Evolutionary conservation across 1,140 invertebrate genomes (phyloP), one percentile per base, ranked within the genome.

Genomic region (Musca vetustissima): DNA sequence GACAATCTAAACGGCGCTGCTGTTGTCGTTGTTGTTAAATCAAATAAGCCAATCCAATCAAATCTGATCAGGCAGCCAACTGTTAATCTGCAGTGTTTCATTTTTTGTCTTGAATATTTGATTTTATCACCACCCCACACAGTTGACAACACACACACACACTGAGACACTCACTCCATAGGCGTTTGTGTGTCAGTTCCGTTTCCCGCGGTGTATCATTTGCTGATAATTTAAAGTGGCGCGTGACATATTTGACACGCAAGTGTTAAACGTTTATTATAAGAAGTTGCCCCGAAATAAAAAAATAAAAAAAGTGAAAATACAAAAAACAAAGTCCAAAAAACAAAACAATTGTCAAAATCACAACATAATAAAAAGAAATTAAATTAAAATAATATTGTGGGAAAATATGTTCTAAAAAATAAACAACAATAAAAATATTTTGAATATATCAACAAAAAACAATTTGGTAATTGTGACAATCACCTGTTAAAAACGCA

Each of bases 211-310:
- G 19, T 19, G 32, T 61, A 17, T 61, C 32, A 32, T 61, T 36
- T 61, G 36, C 36, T 61, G 57, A 61, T 61, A 43, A 61, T 61
- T 61, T 61, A 61, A 21, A 43, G 57, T 61, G 57, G 57, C 57
- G 57, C 57, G 66, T 71, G 70, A 71, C 61, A 68, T 21, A 57
- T 71, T 71, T 71, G 61, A 49, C 70, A 68, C 32, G 49, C 57
- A 65, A 48, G 70, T 71, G 70, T 68, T 68, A 71, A 71, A 65
- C 70, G 50, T 68, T 57, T 50, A 49, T 50, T 66, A 50, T 52
- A 50, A 66, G 24, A 66, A 66, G 57, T 61, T 61, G 6, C 1
- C 32, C 57, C 57, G 21, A 61, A 61, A 61, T 17, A 59, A 11
- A 59, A 59, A 17, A 28, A n/a, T 14, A n/a, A 1, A 59, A 11